Conservation (phyloP, 2,888 invertebrate species). For the Volucella inflata region DNA sequence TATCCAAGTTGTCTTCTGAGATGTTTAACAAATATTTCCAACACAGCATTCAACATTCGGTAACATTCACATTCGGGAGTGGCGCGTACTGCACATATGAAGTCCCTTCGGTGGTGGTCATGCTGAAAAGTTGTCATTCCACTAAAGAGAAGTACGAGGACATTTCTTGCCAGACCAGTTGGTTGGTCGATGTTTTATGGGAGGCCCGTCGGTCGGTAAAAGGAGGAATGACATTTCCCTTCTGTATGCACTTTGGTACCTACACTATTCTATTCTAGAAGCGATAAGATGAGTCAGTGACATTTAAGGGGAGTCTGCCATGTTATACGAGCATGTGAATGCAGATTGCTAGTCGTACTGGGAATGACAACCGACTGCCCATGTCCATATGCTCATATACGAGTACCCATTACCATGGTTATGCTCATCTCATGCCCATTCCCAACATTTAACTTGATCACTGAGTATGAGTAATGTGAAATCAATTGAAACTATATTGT, state of each 20-base stretch:
- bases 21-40: slow-evolving; percentile 72
- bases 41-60: slow-evolving; percentile 53
- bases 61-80: slow-evolving; percentile 53
- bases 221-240: slow-evolving; percentile 65
- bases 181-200: slow-evolving; percentile 10
- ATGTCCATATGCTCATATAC: too few species aligned
- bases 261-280: slow-evolving; percentile 19
- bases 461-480: slow-evolving; percentile 38
- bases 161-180: background rate
- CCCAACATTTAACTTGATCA: background rate
- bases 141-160: slow-evolving; percentile 3
- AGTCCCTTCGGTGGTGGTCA: slow-evolving; percentile 48
- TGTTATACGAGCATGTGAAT: slow-evolving; percentile 42
- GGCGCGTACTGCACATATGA: slow-evolving; percentile 35
- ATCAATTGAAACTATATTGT: slow-evolving; percentile 38
- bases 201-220: background rate
- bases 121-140: slow-evolving; percentile 35
- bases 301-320: slow-evolving; percentile 40
- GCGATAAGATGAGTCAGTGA: slow-evolving; percentile 69
- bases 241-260: slow-evolving; percentile 9
- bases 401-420: too few species aligned
- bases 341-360: slow-evolving; percentile 59
- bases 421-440: too few species aligned
- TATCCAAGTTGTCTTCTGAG: slow-evolving; percentile 70
- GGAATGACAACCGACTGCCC: slow-evolving; percentile 49